These are phyloP conservation scores for Masticophis lateralis DNA, from an alignment of 2,797 vertebrate genomes.

Conservation along the genomic window DNA sequence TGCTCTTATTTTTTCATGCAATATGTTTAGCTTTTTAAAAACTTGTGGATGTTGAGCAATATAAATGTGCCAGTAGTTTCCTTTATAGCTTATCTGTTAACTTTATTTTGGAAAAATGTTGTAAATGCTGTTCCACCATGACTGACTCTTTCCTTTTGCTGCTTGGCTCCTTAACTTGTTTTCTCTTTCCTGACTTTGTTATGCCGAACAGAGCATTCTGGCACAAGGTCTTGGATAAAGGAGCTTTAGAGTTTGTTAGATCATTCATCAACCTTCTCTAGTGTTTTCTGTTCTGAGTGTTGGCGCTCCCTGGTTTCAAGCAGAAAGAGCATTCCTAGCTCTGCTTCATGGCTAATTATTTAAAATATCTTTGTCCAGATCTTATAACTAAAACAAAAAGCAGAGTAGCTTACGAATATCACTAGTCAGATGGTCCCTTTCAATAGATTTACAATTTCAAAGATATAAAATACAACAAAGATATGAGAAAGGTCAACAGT, in stretches of 20 bases:
- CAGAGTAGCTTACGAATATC: background rate
- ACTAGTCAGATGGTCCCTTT: background rate
- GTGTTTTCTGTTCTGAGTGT: background rate
- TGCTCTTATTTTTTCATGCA: background rate
- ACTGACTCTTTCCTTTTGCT: background rate
- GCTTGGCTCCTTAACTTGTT: background rate
- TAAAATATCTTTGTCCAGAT: background rate
- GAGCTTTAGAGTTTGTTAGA: background rate
- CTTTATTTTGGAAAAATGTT: slow-evolving; percentile 22
- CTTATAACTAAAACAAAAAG: background rate
- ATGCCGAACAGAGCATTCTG: background rate
- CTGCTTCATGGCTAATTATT: background rate
- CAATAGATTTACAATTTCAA: background rate
- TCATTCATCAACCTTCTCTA: background rate
- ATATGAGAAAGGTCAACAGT: background rate
- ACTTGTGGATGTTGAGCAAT: background rate
- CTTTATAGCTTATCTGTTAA: slow-evolving; percentile 17
- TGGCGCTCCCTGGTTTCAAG: background rate
- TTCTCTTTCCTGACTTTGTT: slow-evolving; percentile 2
- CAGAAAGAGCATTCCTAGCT: background rate
- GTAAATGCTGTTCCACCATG: background rate
- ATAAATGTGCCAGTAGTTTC: slow-evolving; percentile 14
- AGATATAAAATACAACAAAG: background rate
- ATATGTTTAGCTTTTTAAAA: slow-evolving; percentile 20
- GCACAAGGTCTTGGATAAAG: background rate